Conservation (phyloP, 2,113 vertebrate species). For the Heterotilapia buettikoferi region DNA sequence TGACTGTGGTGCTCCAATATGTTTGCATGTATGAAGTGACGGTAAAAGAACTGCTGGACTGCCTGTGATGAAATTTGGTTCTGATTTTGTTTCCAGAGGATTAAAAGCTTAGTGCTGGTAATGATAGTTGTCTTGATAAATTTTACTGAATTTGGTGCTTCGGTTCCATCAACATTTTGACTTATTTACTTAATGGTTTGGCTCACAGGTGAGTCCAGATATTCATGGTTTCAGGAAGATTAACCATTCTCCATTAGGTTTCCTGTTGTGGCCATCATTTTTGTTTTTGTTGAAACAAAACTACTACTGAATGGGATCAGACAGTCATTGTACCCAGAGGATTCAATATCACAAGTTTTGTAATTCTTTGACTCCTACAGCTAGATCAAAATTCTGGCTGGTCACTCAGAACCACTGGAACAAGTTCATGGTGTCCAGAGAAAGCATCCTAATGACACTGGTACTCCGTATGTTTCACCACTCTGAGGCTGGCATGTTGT, state of each 20-base stretch:
- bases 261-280: not conserved
- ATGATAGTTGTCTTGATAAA: not conserved
- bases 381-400: not conserved
- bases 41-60: not conserved
- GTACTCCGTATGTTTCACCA: not conserved
- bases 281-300: not conserved
- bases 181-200: fast-evolving
- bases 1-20: not conserved
- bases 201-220: not conserved
- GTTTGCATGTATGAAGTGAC: not conserved
- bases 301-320: not conserved
- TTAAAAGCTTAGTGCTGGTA: not conserved
- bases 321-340: not conserved
- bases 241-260: not conserved
- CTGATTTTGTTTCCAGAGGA: not conserved
- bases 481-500: not conserved
- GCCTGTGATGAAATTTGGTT: not conserved
- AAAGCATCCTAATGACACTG: not conserved
- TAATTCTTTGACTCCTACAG: not conserved
- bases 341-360: not conserved
- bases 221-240: not conserved
- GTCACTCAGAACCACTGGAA: not conserved
- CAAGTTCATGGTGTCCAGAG: not conserved
- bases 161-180: fast-evolving
- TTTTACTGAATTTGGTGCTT: not conserved